These are phyloP conservation scores for Planiliza haematocheilus DNA, from an alignment of 2,113 vertebrate genomes.

Conservation along the genomic window DNA sequence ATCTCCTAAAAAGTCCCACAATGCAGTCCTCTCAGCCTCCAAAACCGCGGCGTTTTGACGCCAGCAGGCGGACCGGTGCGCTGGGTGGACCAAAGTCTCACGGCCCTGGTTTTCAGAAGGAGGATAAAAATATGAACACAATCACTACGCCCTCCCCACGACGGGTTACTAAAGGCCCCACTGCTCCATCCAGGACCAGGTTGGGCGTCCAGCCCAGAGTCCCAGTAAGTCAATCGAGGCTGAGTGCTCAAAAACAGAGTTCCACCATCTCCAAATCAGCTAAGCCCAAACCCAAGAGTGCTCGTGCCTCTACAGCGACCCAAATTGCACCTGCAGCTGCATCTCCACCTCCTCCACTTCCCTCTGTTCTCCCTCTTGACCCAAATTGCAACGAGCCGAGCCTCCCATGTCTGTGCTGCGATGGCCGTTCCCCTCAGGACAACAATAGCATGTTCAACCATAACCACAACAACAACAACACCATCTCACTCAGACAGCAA, in stretches of 20 bases:
- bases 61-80: conserved; percentile 62
- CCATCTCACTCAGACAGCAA: conserved; percentile 80
- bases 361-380: conserved; percentile 82
- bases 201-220: conserved; percentile 67
- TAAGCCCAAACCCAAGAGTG: conserved; percentile 77
- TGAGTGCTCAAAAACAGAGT: conserved; percentile 68
- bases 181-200: conserved; percentile 71
- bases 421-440: conserved; percentile 81
- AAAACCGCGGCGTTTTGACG: conserved; percentile 78
- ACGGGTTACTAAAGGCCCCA: conserved; percentile 66
- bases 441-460: conserved; percentile 86
- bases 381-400: conserved; percentile 94
- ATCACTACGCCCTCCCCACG: conserved; percentile 75
- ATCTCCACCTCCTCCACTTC: conserved; percentile 50
- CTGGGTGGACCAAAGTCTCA: conserved; percentile 68
- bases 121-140: conserved; percentile 85
- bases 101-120: conserved; percentile 69
- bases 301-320: conserved; percentile 27
- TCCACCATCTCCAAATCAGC: conserved; percentile 50
- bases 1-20: conserved; percentile 54
- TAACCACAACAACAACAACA: conserved; percentile 87
- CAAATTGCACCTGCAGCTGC: conserved; percentile 51
- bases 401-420: conserved; percentile 90
- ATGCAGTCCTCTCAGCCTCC: conserved; percentile 82
- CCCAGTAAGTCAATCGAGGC: conserved; percentile 68